Conservation (phyloP, 2,888 invertebrate genomes). For the Spodoptera picta region DNA sequence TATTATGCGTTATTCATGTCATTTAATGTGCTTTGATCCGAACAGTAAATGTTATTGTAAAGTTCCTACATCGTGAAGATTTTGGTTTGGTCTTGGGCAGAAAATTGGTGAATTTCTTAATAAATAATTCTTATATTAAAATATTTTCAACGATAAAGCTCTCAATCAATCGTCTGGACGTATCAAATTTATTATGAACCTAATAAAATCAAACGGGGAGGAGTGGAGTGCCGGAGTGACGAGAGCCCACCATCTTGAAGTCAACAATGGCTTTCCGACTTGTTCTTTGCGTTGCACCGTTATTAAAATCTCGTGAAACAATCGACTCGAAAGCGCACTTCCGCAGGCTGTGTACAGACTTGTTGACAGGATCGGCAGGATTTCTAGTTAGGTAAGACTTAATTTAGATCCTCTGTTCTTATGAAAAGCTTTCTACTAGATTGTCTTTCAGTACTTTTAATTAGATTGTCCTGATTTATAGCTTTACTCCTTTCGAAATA, state of each 20-base stretch:
- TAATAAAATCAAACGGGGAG: conserved; percentile 74
- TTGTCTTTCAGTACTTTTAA: no score
- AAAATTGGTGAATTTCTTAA: no score
- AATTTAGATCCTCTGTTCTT: conserved; percentile 9
- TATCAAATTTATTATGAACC: conserved; percentile 42
- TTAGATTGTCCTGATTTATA: no score
- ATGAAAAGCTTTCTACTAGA: no score
- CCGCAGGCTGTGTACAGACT: conserved; percentile 79
- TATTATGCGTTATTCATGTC: no score
- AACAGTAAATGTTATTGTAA: no score
- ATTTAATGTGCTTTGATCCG: no score
- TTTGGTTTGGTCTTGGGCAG: no score
- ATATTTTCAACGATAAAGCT: neutral
- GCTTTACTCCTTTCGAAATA: no score
- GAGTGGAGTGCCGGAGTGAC: conserved; percentile 54
- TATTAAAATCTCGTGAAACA: conserved; percentile 89
- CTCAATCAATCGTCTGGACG: conserved; percentile 25
- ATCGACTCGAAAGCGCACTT: conserved; percentile 88
- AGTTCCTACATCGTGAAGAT: no score
- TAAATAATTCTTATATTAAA: no score
- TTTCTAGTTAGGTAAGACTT: conserved; percentile 35
- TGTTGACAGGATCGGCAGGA: conserved; percentile 50
- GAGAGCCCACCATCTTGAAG: conserved; percentile 79
- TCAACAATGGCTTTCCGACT: conserved; percentile 84
- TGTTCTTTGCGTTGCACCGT: conserved; percentile 87